Base-by-base conservation (phyloP, 1,140 invertebrate genomes). In the Lepidurus couesii region DNA sequence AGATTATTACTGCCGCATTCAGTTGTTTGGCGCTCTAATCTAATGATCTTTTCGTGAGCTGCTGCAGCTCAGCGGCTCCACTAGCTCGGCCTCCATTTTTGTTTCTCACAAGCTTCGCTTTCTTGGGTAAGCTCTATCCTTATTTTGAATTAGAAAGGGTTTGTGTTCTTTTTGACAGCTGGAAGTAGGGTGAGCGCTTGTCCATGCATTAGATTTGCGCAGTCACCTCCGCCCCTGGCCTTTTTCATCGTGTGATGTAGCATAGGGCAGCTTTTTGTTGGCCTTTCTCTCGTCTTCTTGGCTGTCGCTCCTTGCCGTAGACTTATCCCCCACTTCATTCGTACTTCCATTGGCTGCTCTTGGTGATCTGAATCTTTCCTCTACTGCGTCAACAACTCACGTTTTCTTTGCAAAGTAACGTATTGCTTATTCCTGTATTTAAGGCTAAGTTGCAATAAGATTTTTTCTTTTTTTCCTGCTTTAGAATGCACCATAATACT, bases 21-120 rank as follows among this genome's bases (percentile, higher is more conserved):
- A 21, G 53, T 65, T 65, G 53, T 65, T 65, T 65, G 53, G 53
- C 53, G 53, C 53, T 65, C 53, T 7, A 65, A 65, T 65, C n/a
- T 65, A 7, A n/a, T 13, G 53, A 65, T 65, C 53, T 65, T 65
- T 65, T 34, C 16, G 16, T 65, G 53, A n/a, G 53, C 53, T 13
- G 16, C 21, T 65, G 53, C 53, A 13, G 16, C 53, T 1, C 53
- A 65, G 53, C 53, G 1, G 53, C 53, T 65, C 16, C 9, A 65
- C 16, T 7, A 65, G 53, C 53, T 4, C 53, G 16, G 53, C 53
- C 53, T 65, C 53, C 53, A 65, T 65, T 65, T 65, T 65, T 65
- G 53, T 65, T 65, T n/a, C 34, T 34, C 34, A 34, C 34, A 16
- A 7, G 53, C 53, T 65, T 65, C 21, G 53, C 53, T 65, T 65